Evolutionary conservation across 2,888 invertebrate species (phyloP).

Genomic region (Branchipolynoe longqiensis): DNA sequence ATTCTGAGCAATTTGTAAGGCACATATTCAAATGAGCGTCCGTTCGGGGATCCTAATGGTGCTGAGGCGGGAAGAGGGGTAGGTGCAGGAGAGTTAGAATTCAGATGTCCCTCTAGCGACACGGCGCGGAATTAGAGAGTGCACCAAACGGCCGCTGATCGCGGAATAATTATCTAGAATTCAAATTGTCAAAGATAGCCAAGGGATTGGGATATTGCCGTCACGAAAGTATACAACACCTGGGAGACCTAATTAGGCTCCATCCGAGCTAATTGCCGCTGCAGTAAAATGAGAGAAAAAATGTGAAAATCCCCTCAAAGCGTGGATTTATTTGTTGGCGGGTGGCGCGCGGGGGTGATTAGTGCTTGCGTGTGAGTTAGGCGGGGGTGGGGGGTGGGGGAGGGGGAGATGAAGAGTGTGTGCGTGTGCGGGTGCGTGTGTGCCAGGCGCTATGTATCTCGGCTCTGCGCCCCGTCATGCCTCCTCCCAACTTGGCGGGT

Average conservation of each 20-base stretch:
- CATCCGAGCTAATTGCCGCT: slow-evolving; percentile 25
- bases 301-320: neutral
- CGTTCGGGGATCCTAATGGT: slow-evolving; percentile 1
- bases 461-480: too few species aligned
- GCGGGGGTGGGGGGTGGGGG: too few species aligned
- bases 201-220: neutral
- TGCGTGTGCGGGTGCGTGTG: too few species aligned
- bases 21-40: slow-evolving; percentile 25
- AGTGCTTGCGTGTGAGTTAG: too few species aligned
- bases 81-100: slow-evolving; percentile 41
- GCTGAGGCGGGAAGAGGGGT: too few species aligned
- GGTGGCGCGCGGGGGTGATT: too few species aligned
- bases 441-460: too few species aligned
- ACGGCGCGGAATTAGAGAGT: slow-evolving; percentile 3
- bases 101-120: slow-evolving; percentile 39
- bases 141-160: slow-evolving; percentile 35
- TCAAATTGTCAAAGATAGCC: slow-evolving; percentile 26
- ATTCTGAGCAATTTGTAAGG: neutral
- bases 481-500: too few species aligned
- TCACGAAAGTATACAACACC: slow-evolving; percentile 21
- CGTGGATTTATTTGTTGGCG: slow-evolving; percentile 27
- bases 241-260: slow-evolving; percentile 27
- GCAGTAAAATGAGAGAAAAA: neutral
- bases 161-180: slow-evolving; percentile 49
- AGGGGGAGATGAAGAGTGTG: too few species aligned